phyloP scores from a whole-genome alignment of 2,797 vertebrate species.

The Rhabdomys pumilio region DNA sequence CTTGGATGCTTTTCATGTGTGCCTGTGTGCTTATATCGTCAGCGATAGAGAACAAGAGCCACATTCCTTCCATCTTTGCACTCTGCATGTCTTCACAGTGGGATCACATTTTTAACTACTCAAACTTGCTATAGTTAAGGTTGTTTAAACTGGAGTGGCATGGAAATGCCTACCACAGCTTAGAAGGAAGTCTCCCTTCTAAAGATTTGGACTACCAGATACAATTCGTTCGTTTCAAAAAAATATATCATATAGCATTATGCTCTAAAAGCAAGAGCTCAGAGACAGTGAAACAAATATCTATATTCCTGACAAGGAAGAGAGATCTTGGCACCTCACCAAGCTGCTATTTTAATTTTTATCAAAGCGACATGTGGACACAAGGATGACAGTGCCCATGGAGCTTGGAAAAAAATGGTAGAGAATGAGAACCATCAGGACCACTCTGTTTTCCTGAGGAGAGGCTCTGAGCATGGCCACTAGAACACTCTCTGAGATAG shows the following conservation, averaged over 20 bases:
- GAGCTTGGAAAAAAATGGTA: neutral
- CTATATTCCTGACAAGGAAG: neutral
- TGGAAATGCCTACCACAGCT: neutral
- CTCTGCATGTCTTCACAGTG: neutral
- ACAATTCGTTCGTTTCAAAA: conserved; percentile 19
- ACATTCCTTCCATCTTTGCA: neutral
- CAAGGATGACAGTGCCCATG: neutral
- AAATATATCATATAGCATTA: neutral
- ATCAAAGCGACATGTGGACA: neutral
- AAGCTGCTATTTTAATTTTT: neutral
- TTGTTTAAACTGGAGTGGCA: neutral
- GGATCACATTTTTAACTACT: neutral
- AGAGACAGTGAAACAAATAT: neutral
- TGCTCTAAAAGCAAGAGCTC: conserved; percentile 40
- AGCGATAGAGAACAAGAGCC: neutral
- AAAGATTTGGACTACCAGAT: neutral
- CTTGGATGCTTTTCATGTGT: neutral
- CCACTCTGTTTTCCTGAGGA: neutral
- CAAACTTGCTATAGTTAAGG: neutral
- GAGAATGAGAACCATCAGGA: neutral
- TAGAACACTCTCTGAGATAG: neutral
- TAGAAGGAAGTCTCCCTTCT: conserved; percentile 15
- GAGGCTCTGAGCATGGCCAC: neutral
- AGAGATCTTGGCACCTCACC: neutral
- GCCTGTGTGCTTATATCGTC: neutral